Evolutionary conservation across 2,797 vertebrate species (phyloP).

Genomic region (Lycodopsis pacificus): DNA sequence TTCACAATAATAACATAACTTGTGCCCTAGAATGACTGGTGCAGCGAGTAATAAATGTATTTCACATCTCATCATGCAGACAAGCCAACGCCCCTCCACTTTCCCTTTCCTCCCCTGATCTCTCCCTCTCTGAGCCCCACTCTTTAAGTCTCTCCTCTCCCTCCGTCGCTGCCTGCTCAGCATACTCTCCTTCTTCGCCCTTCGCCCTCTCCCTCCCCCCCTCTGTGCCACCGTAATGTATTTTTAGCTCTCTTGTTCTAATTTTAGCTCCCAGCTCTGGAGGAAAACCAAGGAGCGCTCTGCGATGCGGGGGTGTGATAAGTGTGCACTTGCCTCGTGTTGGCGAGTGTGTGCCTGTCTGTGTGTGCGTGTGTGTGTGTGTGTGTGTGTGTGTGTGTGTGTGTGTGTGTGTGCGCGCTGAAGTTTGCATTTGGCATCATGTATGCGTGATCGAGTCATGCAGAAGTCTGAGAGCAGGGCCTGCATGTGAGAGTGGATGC

Average conservation of each 20-base stretch:
- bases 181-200: slow-evolving; percentile 21
- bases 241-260: slow-evolving; percentile 79
- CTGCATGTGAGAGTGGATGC: background rate
- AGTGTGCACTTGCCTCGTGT: slow-evolving; percentile 49
- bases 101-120: background rate
- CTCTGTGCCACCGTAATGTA: slow-evolving; percentile 52
- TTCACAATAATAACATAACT: slow-evolving; percentile 15
- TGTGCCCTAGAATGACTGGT: background rate
- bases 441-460: slow-evolving; percentile 13
- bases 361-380: slow-evolving; percentile 15
- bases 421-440: slow-evolving; percentile 15
- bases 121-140: slow-evolving; percentile 5
- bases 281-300: slow-evolving; percentile 49
- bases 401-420: slow-evolving; percentile 17
- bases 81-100: slow-evolving; percentile 50
- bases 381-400: background rate
- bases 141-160: slow-evolving; percentile 30
- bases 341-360: slow-evolving; percentile 1
- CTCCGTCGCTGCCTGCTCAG: slow-evolving; percentile 49
- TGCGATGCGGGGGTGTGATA: slow-evolving; percentile 60
- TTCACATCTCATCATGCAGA: slow-evolving; percentile 49
- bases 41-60: slow-evolving; percentile 41
- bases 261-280: slow-evolving; percentile 72
- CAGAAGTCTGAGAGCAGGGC: slow-evolving; percentile 14
- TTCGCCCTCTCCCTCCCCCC: background rate